Evolutionary conservation across 2,113 vertebrate species (phyloP).

Genomic region (human): GRCh38 chr9:130259501-130260000

Average conservation of each 20-base stretch:
- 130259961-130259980: neutral
- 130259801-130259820: neutral
- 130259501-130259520: neutral
- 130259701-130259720: neutral
- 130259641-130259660: neutral
- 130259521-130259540: neutral
- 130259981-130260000: neutral
- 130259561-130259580: neutral
- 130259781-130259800: neutral
- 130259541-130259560: neutral
- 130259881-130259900: neutral
- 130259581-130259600: neutral
- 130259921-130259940: neutral
- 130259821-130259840: neutral
- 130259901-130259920: neutral
- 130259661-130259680: neutral
- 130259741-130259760: neutral
- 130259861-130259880: neutral
- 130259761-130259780: neutral
- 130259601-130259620: neutral
- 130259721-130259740: neutral
- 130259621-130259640: neutral
- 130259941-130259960: neutral
- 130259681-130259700: neutral
- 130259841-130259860: neutral